Conservation (phyloP, 2,888 invertebrate genomes). For the Eulithis prunata region DNA sequence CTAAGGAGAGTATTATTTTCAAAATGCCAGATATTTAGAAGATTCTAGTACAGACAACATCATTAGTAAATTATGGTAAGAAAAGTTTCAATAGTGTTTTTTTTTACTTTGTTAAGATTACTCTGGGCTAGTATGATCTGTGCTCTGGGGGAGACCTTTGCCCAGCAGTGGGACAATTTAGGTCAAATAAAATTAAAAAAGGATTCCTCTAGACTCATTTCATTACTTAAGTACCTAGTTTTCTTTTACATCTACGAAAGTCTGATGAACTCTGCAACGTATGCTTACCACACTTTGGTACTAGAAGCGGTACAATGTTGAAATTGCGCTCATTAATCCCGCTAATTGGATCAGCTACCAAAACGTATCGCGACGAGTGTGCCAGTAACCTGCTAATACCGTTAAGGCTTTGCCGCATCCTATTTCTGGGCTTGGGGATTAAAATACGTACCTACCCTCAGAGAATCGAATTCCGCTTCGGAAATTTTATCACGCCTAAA, state of each 20-base stretch:
- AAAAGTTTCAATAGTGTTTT: no score
- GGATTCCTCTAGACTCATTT: no score
- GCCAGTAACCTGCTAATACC: neutral
- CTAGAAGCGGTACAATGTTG: conserved; percentile 18
- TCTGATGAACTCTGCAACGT: neutral
- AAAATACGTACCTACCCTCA: neutral
- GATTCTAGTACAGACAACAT: no score
- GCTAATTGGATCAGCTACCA: conserved; percentile 38
- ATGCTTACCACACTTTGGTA: neutral
- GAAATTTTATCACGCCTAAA: neutral
- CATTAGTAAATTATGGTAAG: no score
- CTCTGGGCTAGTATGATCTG: no score
- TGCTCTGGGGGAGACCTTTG: no score
- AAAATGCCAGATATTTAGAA: no score
- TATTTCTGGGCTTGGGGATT: neutral
- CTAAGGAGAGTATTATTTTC: no score
- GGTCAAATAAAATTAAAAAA: no score
- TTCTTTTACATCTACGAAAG: neutral
- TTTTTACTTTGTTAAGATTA: no score
- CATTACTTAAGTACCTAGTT: no score
- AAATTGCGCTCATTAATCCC: conserved; percentile 29
- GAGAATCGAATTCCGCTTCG: neutral
- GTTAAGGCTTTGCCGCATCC: conserved; percentile 7
- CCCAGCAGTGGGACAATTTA: no score
- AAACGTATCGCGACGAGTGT: conserved; percentile 31